These are phyloP conservation scores for Ibidorhyncha struthersii DNA, from an alignment of 2,113 vertebrate genomes.

Conservation along the genomic window DNA sequence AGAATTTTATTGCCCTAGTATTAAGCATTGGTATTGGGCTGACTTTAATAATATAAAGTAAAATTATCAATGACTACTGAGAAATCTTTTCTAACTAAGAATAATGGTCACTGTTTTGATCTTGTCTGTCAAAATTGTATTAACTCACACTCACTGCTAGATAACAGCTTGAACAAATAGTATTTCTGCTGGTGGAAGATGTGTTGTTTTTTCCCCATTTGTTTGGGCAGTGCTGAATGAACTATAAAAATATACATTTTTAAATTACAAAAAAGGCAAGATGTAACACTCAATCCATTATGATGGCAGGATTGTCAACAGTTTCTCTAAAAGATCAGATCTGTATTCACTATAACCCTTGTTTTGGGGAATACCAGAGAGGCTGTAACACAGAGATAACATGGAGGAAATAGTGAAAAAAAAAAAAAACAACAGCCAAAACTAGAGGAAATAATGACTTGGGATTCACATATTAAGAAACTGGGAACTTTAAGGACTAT, in stretches of 20 bases:
- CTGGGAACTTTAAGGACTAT: neutral
- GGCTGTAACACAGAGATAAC: too few relatives aligned
- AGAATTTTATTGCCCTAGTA: neutral
- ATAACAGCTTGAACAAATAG: neutral
- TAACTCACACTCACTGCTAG: neutral
- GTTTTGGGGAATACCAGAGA: neutral
- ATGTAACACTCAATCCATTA: neutral
- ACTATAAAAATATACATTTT: neutral
- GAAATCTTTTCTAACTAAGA: neutral
- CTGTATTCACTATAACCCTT: neutral
- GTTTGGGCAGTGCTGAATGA: neutral
- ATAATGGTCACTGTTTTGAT: neutral
- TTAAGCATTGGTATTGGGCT: neutral
- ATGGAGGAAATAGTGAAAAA: neutral
- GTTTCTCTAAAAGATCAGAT: neutral
- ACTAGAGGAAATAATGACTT: neutral
- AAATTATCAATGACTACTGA: neutral
- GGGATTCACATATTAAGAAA: neutral
- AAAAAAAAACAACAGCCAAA: neutral
- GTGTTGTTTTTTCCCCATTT: neutral
- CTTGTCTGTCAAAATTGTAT: neutral
- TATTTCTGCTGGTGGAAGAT: neutral
- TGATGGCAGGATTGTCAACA: neutral
- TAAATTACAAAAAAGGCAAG: neutral
- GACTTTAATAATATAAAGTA: neutral